These are phyloP conservation scores for Triplophysa yarkandensis DNA, from an alignment of 2,797 vertebrate genomes.

Conservation along the genomic window DNA sequence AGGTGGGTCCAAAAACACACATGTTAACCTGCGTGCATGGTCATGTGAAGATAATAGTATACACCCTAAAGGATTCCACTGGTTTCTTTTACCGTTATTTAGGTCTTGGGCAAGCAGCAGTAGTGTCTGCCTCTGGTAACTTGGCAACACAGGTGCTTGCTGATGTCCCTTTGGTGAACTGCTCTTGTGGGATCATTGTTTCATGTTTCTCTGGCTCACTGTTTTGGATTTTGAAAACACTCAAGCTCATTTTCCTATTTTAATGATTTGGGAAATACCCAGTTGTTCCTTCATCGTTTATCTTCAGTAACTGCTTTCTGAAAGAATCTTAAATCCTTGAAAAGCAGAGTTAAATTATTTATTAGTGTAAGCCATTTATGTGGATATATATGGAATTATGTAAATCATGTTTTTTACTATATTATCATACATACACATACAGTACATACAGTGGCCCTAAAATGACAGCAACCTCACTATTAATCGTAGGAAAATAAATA, in stretches of 20 bases:
- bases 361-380: no score
- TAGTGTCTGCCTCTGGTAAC: not conserved
- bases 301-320: not conserved
- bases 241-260: not conserved
- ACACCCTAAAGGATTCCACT: not conserved
- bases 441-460: no score
- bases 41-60: no score
- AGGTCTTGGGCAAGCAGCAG: not conserved
- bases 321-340: not conserved
- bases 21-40: not conserved
- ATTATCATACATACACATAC: no score
- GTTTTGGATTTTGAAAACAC: not conserved
- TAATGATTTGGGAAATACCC: not conserved
- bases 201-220: not conserved
- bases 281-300: not conserved
- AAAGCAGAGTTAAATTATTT: not conserved
- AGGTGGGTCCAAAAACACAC: slow-evolving; percentile 14
- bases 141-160: slow-evolving; percentile 5
- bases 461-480: no score
- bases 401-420: no score
- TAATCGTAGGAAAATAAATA: no score
- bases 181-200: slow-evolving; percentile 7
- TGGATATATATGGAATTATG: no score
- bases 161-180: not conserved
- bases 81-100: not conserved